Base-by-base conservation (phyloP, 2,888 invertebrate genomes). In the Heliconius charithonia region DNA sequence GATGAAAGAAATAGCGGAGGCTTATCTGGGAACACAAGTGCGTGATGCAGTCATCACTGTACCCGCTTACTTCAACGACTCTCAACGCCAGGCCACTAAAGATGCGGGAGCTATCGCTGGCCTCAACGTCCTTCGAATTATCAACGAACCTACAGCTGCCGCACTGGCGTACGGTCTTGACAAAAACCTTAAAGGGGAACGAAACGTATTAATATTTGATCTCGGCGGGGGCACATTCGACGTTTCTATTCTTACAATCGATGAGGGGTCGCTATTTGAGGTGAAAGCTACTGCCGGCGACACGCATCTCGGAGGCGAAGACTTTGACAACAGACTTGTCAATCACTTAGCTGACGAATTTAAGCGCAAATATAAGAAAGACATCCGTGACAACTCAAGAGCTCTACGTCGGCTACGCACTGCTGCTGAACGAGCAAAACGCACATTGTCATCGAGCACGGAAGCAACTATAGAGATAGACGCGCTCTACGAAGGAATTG, bases 251-350 rank as follows among this genome's bases (percentile, higher is more conserved):
- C 56, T 59, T n/a, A 59, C n/a, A 9, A 59, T 59, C 10, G 56
- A 59, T 59, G 56, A 59, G n/a, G 56, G n/a, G 7, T 96, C 96
- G 1, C 87, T 96, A 66, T 98, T 97, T 88, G 97, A 97, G 90
- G 98, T 97, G 7, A 97, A 96, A 88, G 95, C 98, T 0, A 98
- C 97, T 3, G 97, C 97, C 56, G 98, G 98, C 56, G 98, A 98
- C 88, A 98, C 98, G 9, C 98, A 97, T 88, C 95, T 97, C 76
- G 97, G 97, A 32, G 97, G 97, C 19, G 97, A 97, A 89, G 96
- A 97, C 90, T 96, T 95, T 81, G 88, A 96, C 88, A 96, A 96
- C 87, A 90, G 56, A n/a, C 56, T 59, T n/a, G 56, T 59, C n/a
- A 59, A 3, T 10, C n/a, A 59, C 56, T 59, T 59, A 7, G 56